Evolutionary conservation across 2,113 vertebrate species (phyloP), one percentile per base, ranked within the genome.

Genomic region (Eidolon helvum): DNA sequence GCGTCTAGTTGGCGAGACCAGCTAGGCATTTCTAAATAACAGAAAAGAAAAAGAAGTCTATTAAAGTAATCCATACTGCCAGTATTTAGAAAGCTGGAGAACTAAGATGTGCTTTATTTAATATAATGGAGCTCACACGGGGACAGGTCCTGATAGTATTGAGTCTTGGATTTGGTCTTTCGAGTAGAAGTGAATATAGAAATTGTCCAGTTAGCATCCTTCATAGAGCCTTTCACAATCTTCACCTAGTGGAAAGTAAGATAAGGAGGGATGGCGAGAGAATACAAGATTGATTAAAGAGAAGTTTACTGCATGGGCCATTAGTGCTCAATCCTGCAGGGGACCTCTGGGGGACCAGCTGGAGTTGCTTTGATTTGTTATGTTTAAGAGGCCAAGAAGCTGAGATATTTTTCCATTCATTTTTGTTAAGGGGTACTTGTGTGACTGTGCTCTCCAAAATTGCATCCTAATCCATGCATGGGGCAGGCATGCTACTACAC

Each of bases 21-120:
- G 83, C 87, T 28, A 38, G 38, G 28, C n/a, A 66, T 45, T 74
- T 95, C 19, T 80, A 57, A 91, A 74, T 50, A 79, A 91, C 30
- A 74, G 48, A 40, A 90, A 86, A 90, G 22, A 40, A 83, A 92
- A 95, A 88, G 65, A 93, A 53, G 38, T 69, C 92, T 63, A 89
- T 83, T 82, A 68, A 95, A 83, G 79, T 45, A 40, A 93, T 45
- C 50, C 68, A 38, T 35, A 28, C 30, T 72, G 43, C 35, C 5
- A 48, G 15, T 72, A 22, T 48, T 35, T 38, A 82, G 72, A 45
- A 83, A 61, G 63, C 43, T 35, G 84, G 15, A 59, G 53, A 91
- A 83, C n/a, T 26, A 75, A 68, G 55, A 26, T 55, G 24, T 87
- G 63, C 35, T 84, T 57, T 35, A 24, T 75, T 86, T 59, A 45